Base-by-base conservation (phyloP, 2,113 vertebrate species). In the Planiliza haematocheilus region DNA sequence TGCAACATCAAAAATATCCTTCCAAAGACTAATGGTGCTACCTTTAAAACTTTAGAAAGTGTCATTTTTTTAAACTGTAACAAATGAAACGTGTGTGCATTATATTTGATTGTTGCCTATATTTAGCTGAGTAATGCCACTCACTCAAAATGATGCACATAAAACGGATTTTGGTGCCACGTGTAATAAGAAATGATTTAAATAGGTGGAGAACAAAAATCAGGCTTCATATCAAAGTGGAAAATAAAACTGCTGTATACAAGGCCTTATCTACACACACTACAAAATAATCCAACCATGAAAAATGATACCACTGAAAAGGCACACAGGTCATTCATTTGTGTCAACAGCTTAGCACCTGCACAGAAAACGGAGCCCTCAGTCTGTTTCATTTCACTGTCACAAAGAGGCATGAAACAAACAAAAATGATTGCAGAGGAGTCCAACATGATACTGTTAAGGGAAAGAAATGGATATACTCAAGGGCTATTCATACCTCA, bases 131-230 rank as follows among this genome's bases (percentile, higher is more conserved):
- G 24, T 30, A 30, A 30, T 30, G 24, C 24, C 24, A 30, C 24
- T 30, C 24, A 30, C 24, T 30, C 5, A 30, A 30, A 30, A 2
- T 30, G 24, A 30, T 30, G 24, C 24, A 30, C 24, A 30, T 3
- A 3, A 30, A 30, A 30, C 24, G 5, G 11, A 30, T 30, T 59
- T 21, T 41, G 17, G 17, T 20, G 8, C 4, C 45, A 58, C 37
- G 24, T 46, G 49, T 53, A 41, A 21, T 38, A 53, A 53, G 7
- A 60, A 62, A 17, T 53, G 52, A 16, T 51, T n/a, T 50, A 49
- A 55, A 34, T 34, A 43, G 4, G 13, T 4, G 7, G 18, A 63
- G 48, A 45, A 24, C n/a, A n/a, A 53, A 30, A 55, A 49, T 24
- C 36, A 21, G 1, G 0, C 46, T 65, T 46, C 10, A 59, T 18